Evolutionary conservation across 2,797 vertebrate genomes (phyloP).

Genomic region (Scyliorhinus canicula): DNA sequence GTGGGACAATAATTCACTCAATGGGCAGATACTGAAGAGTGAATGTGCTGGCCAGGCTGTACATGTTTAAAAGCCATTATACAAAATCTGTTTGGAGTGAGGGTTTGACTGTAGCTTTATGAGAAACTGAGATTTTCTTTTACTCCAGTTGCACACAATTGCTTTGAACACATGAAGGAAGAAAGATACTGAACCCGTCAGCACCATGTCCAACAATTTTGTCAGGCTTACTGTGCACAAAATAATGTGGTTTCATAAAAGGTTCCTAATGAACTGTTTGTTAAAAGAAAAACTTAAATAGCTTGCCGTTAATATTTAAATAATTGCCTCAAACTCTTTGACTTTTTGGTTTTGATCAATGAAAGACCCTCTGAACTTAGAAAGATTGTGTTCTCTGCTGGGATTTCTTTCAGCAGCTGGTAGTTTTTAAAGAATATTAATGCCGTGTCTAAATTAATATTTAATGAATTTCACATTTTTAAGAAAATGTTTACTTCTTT

Average conservation of each 20-base stretch:
- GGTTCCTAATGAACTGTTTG: neutral
- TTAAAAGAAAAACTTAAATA: slow-evolving; percentile 20
- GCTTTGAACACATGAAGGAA: neutral
- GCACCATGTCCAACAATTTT: neutral
- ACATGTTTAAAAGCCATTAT: neutral
- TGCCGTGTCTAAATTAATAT: neutral
- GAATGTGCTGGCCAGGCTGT: neutral
- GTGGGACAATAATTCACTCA: neutral
- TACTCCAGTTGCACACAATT: neutral
- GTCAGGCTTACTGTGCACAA: neutral
- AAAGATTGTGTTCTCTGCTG: neutral
- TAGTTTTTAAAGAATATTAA: slow-evolving; percentile 22
- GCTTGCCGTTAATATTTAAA: slow-evolving; percentile 4
- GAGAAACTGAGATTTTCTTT: neutral
- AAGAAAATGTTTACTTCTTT: neutral
- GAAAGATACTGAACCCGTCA: neutral
- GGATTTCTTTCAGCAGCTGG: neutral
- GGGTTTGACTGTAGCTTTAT: neutral
- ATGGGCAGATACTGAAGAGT: neutral
- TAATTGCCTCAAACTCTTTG: slow-evolving; percentile 12
- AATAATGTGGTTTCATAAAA: neutral
- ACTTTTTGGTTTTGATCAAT: slow-evolving; percentile 28
- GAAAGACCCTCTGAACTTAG: neutral
- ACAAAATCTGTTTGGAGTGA: neutral
- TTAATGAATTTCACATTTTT: neutral